Base-by-base conservation (phyloP, 2,797 vertebrate species). In the Erithacus rubecula region DNA sequence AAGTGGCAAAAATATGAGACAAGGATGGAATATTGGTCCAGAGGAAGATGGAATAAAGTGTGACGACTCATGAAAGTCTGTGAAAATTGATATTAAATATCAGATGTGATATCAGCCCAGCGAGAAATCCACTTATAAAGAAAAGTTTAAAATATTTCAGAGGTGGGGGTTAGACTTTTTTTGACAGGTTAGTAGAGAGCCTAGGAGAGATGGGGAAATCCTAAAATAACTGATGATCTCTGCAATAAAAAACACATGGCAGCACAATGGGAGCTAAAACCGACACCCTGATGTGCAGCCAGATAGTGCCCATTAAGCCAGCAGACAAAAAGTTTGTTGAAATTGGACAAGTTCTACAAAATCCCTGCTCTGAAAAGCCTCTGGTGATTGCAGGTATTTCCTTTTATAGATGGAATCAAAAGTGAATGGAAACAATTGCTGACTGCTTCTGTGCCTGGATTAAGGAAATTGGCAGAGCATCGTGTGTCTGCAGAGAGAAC, bases 381-480 rank as follows among this genome's bases (percentile, higher is more conserved):
- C 89, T 94, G 14, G 55, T 94, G 93, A 95, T 96, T 96, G 95
- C 95, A 96, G 95, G 93, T 94, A 94, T 93, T 96, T 91, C 94
- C 87, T 94, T 96, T 94, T 84, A 82, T 74, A 91, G 83, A 74
- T 76, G 72, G 94, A 96, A 96, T 94, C 85, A 88, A 83, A 94
- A 95, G 87, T 67, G 93, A 96, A 94, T 71, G 85, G 95, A 93
- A 97, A 96, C 94, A 94, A 94, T 96, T 87, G 94, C 94, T 90
- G 91, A 60, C 87, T 88, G 91, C 88, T 69, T 90, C 94, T 91
- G 89, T 96, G 94, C 64, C 93, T 94, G 95, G 95, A 96, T 96
- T 96, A 96, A 96, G 91, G 92, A 94, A 96, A 96, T 91, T 95
- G 94, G 90, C 86, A 96, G 96, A 95, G 89, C 95, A 94, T 91